A percentile compares a stretch with the other conserved stretches of the same genome.
phyloP scores from a whole-genome alignment of 1,140 invertebrate species.

The Hydropsyche tenuis region DNA sequence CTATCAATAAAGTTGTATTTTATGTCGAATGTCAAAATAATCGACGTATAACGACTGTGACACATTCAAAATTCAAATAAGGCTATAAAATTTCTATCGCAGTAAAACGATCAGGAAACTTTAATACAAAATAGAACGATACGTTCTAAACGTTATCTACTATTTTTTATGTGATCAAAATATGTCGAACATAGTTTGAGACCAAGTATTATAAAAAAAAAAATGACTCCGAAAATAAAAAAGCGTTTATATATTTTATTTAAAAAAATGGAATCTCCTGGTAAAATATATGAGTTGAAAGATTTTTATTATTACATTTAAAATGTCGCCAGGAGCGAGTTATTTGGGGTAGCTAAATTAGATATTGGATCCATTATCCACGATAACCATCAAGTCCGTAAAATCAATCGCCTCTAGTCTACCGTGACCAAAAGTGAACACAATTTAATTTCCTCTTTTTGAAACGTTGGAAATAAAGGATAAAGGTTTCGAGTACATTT shows the following conservation, averaged over 20 bases:
- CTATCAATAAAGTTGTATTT: conserved; percentile 7
- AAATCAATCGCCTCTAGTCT: conserved; percentile 43
- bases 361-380: conserved; percentile 48
- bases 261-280: background rate
- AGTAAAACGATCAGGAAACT: no score
- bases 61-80: conserved; percentile 17
- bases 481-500: background rate
- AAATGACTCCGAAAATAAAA: background rate
- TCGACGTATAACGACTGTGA: background rate
- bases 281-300: conserved; percentile 12
- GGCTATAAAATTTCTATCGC: background rate
- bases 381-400: conserved; percentile 33
- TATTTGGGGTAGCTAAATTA: conserved; percentile 41
- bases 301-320: conserved; percentile 20
- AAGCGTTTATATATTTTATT: no score
- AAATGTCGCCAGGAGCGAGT: conserved; percentile 15
- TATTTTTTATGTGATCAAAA: no score
- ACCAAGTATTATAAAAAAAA: background rate
- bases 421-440: conserved; percentile 33
- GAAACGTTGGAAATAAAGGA: background rate
- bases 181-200: no score
- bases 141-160: no score
- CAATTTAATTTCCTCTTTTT: conserved; percentile 38
- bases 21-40: background rate
- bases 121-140: no score